Percentiles rank a stretch among this genome's conserved stretches.
Conservation (phyloP, 1,140 invertebrate genomes). For the Samia ricini region DNA sequence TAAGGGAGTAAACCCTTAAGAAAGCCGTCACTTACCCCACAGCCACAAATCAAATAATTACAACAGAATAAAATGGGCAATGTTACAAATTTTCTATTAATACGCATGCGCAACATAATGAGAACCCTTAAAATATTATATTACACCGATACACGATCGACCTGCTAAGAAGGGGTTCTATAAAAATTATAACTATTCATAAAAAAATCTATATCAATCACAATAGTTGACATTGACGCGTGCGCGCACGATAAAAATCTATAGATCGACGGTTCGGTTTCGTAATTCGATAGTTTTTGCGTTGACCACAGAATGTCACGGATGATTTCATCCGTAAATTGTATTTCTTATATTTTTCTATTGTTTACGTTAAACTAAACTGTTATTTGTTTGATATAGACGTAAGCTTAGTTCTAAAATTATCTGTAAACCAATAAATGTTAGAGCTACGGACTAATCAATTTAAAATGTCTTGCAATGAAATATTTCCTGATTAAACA, state of each 20-base stretch:
- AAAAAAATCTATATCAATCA: not conserved
- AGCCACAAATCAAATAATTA: not conserved
- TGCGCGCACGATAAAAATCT: not conserved
- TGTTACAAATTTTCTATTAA: not conserved
- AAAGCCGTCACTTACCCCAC: no score
- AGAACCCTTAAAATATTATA: slow-evolving; percentile 14
- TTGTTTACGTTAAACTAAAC: not conserved
- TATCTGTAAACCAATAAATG: no score
- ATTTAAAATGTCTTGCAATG: no score
- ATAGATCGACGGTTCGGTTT: slow-evolving; percentile 2
- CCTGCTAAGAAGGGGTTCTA: not conserved
- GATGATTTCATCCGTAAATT: not conserved
- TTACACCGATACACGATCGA: slow-evolving; percentile 9
- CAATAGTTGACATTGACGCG: slow-evolving; percentile 1
- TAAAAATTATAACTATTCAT: not conserved
- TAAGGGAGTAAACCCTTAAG: no score
- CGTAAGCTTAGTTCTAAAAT: not conserved
- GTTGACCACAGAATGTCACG: slow-evolving; percentile 5
- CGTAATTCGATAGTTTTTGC: slow-evolving; percentile 8
- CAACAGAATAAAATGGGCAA: not conserved
- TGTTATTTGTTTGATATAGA: not conserved
- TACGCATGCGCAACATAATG: not conserved
- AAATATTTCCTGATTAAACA: no score
- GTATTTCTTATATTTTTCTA: not conserved
- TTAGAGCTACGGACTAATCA: no score